Percentiles rank a stretch among this genome's conserved stretches.
These are phyloP conservation scores for Epizoanthus illoricatus DNA, from an alignment of 92 coral and sea anemone species.

Conservation along the genomic window DNA sequence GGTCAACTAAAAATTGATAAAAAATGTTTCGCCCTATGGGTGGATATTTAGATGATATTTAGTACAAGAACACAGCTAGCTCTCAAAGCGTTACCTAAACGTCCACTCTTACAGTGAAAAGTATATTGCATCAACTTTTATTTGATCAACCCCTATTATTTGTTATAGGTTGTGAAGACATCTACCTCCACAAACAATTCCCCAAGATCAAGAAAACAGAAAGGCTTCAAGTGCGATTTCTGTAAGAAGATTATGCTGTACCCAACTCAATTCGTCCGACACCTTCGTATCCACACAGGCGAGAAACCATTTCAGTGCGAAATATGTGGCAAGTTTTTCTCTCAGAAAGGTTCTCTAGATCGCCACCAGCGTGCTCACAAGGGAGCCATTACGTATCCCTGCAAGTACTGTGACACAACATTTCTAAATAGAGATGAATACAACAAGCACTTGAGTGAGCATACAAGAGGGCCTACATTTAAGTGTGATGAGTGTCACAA, in stretches of 20 bases:
- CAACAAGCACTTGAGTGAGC: conserved; percentile 5
- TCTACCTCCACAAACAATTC: neutral
- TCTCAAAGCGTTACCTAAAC: no score
- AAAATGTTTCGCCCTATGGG: no score
- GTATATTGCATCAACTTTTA: no score
- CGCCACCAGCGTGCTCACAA: conserved; percentile 19
- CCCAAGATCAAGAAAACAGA: conserved; percentile 2
- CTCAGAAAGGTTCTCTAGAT: conserved; percentile 14
- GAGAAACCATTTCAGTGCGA: conserved; percentile 11
- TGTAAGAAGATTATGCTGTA: conserved; percentile 4
- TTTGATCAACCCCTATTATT: neutral
- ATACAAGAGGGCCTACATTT: neutral
- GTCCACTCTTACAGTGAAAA: no score
- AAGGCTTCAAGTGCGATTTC: conserved; percentile 17
- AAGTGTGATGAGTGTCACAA: conserved; percentile 6
- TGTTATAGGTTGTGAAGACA: neutral
- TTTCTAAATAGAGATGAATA: neutral
- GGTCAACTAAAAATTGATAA: no score
- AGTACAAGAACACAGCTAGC: no score
- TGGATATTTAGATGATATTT: no score
- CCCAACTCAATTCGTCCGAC: conserved; percentile 9
- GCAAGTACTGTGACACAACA: neutral
- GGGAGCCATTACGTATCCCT: neutral
- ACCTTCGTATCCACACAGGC: neutral
- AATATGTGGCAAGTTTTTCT: conserved; percentile 9